phyloP scores from a whole-genome alignment of 1,140 invertebrate species.

The Megalonaias nervosa region DNA sequence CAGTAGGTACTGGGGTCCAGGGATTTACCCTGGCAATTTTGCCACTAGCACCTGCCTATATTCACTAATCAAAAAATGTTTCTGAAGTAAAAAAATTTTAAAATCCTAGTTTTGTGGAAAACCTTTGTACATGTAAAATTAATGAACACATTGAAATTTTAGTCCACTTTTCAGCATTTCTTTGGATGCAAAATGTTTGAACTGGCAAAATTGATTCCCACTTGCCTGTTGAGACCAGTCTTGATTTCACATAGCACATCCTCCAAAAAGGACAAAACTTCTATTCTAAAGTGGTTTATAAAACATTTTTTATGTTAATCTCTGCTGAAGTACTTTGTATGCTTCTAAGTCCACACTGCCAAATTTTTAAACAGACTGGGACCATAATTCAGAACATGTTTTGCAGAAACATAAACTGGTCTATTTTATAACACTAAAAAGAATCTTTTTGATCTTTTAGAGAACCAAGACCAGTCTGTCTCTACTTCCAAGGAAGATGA shows the following conservation, averaged over 20 bases:
- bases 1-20: too few species aligned
- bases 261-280: too few species aligned
- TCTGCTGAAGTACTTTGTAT: background rate
- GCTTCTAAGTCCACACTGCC: background rate
- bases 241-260: too few species aligned
- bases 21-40: too few species aligned
- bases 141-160: background rate
- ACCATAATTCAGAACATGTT: background rate
- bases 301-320: background rate
- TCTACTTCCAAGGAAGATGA: slow-evolving; percentile 26
- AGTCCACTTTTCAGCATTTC: slow-evolving; percentile 13
- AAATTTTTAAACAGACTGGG: background rate
- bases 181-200: background rate
- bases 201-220: too few species aligned
- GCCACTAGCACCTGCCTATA: too few species aligned
- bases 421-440: background rate
- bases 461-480: slow-evolving; percentile 13
- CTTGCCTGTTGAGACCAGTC: too few species aligned
- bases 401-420: background rate
- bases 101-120: too few species aligned
- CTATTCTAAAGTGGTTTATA: too few species aligned
- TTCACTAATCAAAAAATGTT: too few species aligned
- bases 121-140: too few species aligned
- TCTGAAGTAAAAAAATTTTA: too few species aligned
- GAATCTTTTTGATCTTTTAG: slow-evolving; percentile 8